Base-by-base conservation (phyloP, 2,113 vertebrate genomes). In the Ellobius talpinus region DNA sequence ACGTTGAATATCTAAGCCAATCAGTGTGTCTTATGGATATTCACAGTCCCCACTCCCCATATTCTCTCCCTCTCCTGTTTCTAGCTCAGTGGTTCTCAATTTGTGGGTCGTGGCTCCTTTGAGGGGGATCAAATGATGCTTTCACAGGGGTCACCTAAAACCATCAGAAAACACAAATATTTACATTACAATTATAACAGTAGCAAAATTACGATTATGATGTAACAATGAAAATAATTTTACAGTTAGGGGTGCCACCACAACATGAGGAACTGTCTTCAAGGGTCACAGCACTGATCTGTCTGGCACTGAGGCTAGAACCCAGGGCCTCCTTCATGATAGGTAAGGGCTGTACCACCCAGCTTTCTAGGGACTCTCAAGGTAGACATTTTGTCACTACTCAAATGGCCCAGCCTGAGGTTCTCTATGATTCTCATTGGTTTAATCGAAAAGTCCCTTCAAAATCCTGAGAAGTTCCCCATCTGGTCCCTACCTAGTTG, bases 11-110 rank as follows among this genome's bases (percentile, higher is more conserved):
- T 93, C 63, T 14, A 78, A 21, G 14, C 87, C 63, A 79, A 23
- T 66, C 42, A 47, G 23, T 26, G 16, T 26, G 17, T 82, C 86
- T 81, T 39, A 17, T 61, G n/a, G 24, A 23, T 82, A 7, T 26
- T 88, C 17, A 31, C 19, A 11, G 13, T 1, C 19, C 12, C 0
- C 17, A 19, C 17, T 19, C 2, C 63, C 13, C 3, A 0, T n/a
- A n/a, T 47, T 9, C 26, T 29, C 52, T 31, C 39, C 52, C n/a
- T 45, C 26, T 65, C 14, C 42, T 47, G 65, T 45, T 61, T 85
- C 82, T 47, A 36, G 31, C 29, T 66, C 19, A 39, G 36, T 3
- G 36, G 19, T 39, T 73, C 70, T 73, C 19, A 73, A 39, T n/a
- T 39, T 39, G 36, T n/a, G 19, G n/a, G n/a, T 73, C n/a, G 3